A percentile compares a stretch with the other conserved stretches of the same genome.
phyloP scores from a whole-genome alignment of 2,113 vertebrate species.

The Dipodomys merriami region DNA sequence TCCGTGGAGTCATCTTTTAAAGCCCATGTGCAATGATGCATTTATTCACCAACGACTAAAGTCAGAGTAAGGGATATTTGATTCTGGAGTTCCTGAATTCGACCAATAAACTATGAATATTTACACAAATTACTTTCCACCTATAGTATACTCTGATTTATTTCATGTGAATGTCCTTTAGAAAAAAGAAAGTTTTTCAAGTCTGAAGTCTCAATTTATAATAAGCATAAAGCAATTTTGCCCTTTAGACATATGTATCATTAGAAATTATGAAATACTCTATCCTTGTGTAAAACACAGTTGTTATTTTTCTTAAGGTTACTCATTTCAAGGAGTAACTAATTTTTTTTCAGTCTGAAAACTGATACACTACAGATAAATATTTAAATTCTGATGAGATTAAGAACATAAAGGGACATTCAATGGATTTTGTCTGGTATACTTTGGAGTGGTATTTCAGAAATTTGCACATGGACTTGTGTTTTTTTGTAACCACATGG shows the following conservation, averaged over 20 bases:
- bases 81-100: conserved; percentile 40
- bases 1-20: not conserved
- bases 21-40: not conserved
- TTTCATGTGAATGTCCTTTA: conserved; percentile 30
- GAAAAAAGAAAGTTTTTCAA: conserved; percentile 17
- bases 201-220: conserved; percentile 28
- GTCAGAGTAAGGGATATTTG: not conserved
- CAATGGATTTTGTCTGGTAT: not conserved
- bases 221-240: conserved; percentile 31
- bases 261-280: conserved; percentile 22
- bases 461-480: conserved; percentile 23
- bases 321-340: not conserved
- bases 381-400: conserved; percentile 20
- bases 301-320: not conserved
- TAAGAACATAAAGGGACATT: not conserved
- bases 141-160: not conserved
- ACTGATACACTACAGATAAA: not conserved
- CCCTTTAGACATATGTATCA: not conserved
- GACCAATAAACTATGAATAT: not conserved
- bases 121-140: not conserved
- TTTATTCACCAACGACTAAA: not conserved
- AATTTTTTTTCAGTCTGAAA: conserved; percentile 27
- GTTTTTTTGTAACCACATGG: not conserved
- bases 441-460: not conserved
- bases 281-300: not conserved